These are phyloP conservation scores for Nemapogon koenigi DNA, from an alignment of 2,888 invertebrate species.

Conservation along the genomic window DNA sequence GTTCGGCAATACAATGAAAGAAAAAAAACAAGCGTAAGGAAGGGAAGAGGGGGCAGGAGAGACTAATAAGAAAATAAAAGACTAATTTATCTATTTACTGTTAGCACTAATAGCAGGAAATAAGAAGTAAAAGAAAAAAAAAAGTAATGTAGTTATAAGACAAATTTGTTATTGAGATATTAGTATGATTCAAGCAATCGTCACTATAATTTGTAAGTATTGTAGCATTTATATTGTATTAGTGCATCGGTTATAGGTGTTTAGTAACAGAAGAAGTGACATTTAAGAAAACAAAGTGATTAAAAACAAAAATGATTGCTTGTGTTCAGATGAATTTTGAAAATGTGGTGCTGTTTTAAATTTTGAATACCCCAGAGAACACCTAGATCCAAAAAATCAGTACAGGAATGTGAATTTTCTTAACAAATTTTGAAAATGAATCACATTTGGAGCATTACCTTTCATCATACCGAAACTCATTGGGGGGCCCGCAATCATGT, in stretches of 20 bases:
- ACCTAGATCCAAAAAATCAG: slow-evolving; percentile 44
- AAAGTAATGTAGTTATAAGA: not conserved
- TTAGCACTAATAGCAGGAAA: not conserved
- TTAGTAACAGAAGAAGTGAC: slow-evolving; percentile 13
- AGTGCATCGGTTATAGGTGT: slow-evolving; percentile 5
- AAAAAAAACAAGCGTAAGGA: slow-evolving; percentile 61
- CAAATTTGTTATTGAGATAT: not conserved
- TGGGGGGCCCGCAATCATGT: slow-evolving; percentile 81
- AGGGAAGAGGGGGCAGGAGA: slow-evolving; percentile 37
- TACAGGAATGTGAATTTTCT: slow-evolving; percentile 16
- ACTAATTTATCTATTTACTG: slow-evolving; percentile 11
- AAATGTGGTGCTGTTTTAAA: slow-evolving; percentile 41
- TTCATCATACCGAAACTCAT: slow-evolving; percentile 87
- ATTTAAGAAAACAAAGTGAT: slow-evolving; percentile 16
- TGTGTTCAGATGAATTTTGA: slow-evolving; percentile 33
- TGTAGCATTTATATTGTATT: slow-evolving; percentile 4
- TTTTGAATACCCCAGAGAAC: slow-evolving; percentile 41
- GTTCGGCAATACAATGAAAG: slow-evolving; percentile 62
- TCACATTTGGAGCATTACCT: slow-evolving; percentile 69
- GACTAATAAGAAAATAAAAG: slow-evolving; percentile 38
- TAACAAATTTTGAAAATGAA: slow-evolving; percentile 12
- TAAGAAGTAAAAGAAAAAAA: not conserved
- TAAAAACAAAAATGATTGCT: slow-evolving; percentile 25
- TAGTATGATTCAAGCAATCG: not conserved
- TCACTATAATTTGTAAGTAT: not conserved